phyloP scores from a whole-genome alignment of 2,113 vertebrate species.

The Etheostoma spectabile region DNA sequence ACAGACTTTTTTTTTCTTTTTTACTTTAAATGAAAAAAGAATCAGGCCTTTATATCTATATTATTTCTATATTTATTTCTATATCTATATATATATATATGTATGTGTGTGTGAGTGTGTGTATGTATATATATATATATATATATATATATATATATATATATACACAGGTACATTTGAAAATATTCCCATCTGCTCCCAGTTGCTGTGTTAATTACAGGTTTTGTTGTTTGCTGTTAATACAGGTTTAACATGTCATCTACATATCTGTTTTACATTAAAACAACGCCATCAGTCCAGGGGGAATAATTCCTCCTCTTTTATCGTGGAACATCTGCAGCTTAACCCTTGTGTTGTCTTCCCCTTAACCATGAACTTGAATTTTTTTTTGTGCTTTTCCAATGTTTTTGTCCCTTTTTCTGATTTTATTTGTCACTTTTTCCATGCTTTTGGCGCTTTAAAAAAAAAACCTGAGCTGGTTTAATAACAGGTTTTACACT shows the following conservation, averaged over 20 bases:
- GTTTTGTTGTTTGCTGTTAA: background rate
- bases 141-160: too few species aligned
- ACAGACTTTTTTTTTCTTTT: background rate
- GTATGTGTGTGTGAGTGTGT: too few species aligned
- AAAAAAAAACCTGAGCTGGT: too few species aligned
- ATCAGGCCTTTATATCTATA: background rate
- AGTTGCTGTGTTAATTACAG: background rate
- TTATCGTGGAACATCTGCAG: background rate
- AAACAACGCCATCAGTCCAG: background rate
- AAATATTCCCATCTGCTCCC: background rate
- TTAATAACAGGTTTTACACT: too few species aligned
- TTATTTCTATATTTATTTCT: background rate
- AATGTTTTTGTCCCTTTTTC: too few species aligned
- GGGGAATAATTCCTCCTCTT: background rate
- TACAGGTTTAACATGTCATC: background rate
- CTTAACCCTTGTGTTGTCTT: too few species aligned
- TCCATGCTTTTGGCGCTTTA: too few species aligned
- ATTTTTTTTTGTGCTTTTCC: too few species aligned
- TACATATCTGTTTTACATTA: background rate
- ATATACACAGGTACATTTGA: background rate
- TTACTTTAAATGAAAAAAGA: background rate
- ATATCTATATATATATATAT: too few species aligned
- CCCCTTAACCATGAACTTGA: too few species aligned
- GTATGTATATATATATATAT: too few species aligned
- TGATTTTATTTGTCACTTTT: too few species aligned